Evolutionary conservation across 2,888 invertebrate genomes (phyloP).

Genomic region (Agapostemon virescens): DNA sequence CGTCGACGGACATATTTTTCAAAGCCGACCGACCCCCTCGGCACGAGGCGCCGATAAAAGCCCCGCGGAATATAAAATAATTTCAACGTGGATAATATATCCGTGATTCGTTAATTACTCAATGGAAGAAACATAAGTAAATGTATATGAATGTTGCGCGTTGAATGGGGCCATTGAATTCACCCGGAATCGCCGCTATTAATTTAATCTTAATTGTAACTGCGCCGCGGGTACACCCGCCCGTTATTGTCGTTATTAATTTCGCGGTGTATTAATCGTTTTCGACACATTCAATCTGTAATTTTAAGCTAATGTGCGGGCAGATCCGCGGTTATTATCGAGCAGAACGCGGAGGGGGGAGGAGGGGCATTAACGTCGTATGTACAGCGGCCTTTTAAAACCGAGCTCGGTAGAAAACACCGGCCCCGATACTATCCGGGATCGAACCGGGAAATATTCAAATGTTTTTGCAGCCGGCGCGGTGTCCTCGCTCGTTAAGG

Average conservation of each 20-base stretch:
- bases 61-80: not conserved
- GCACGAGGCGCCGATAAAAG: not conserved
- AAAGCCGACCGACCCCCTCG: too few relatives aligned
- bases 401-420: not conserved
- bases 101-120: not conserved
- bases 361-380: not conserved
- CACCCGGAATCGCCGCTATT: not conserved
- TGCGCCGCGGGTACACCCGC: not conserved
- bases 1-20: not conserved
- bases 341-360: not conserved
- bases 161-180: not conserved
- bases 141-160: not conserved
- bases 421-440: not conserved
- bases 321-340: not conserved
- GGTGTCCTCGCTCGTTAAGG: slow-evolving; percentile 23
- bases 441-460: slow-evolving; percentile 30
- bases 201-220: slow-evolving; percentile 15
- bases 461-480: slow-evolving; percentile 4
- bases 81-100: not conserved
- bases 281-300: slow-evolving; percentile 8
- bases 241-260: slow-evolving; percentile 6
- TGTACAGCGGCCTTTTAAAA: not conserved
- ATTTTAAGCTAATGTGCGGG: slow-evolving; percentile 6
- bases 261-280: slow-evolving; percentile 3
- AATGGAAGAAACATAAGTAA: not conserved